Evolutionary conservation across 2,797 vertebrate genomes (phyloP), one percentile per base, ranked within the genome.

Genomic region (Masticophis lateralis): DNA sequence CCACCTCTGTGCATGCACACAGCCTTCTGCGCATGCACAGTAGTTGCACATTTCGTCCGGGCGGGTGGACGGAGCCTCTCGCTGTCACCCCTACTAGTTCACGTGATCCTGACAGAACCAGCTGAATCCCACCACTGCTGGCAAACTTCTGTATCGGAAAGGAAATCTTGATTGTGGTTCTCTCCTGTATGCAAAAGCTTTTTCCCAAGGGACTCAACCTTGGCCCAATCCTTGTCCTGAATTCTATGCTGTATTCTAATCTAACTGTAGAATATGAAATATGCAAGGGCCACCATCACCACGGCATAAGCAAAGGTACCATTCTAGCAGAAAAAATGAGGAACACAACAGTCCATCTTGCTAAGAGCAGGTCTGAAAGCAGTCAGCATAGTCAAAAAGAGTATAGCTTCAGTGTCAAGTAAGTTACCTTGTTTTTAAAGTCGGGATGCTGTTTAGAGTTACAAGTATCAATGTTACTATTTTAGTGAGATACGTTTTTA

Each of bases 401-500:
- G 22, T 20, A 10, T 43, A 16, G 13, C 83, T 91, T 57, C 56
- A 83, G 12, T 63, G 4, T 86, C 87, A 95, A 91, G 9, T 37
- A 86, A 94, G 90, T 3, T 91, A 0, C 1, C 57, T 90, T 93
- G 1, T 43, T n/a, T 87, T 56, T 28, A 89, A 61, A 90, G 43
- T 91, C 28, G 61, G 69, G 37, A 63, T 74, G 13, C 6, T 32
- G 56, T 0, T 63, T 55, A 57, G 27, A 79, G 2, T 18, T 93
- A 53, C 90, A 92, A 94, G 90, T 2, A 20, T 9, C 43, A 28
- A 14, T 88, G 28, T 27, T 56, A 22, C 11, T 69, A 37, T 88
- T 28, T 51, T 92, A 88, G 37, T 8, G 25, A 28, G 63, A 56
- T 89, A 94, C 90, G 86, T 89, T 27, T 53, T 87, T 57, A 94